These are phyloP conservation scores for Argopecten irradians DNA, from an alignment of 1,140 invertebrate genomes.

Conservation along the genomic window DNA sequence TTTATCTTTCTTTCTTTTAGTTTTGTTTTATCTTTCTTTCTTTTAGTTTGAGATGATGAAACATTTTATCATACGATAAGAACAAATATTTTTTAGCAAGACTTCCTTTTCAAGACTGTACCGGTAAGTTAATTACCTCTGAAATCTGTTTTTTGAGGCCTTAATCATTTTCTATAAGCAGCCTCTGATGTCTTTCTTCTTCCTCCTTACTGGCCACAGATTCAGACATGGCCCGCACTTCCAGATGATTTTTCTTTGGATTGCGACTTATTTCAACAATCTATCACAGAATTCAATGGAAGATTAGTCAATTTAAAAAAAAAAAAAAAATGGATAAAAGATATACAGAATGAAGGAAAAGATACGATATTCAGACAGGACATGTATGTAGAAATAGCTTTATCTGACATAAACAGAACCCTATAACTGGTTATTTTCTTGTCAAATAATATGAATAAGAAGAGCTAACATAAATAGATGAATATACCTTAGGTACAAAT, in stretches of 20 bases:
- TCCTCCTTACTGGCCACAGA: slow-evolving; percentile 91
- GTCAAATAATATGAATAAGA: neutral
- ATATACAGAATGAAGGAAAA: neutral
- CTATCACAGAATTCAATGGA: slow-evolving; percentile 43
- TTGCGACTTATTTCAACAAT: slow-evolving; percentile 65
- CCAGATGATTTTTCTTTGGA: slow-evolving; percentile 60
- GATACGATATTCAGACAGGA: no score
- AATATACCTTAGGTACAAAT: slow-evolving; percentile 95
- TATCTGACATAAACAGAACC: no score
- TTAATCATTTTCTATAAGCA: slow-evolving; percentile 97
- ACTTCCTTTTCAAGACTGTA: neutral
- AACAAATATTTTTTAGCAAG: no score
- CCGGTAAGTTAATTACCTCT: slow-evolving; percentile 81
- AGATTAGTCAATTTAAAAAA: neutral
- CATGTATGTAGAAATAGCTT: no score
- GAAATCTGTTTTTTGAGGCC: slow-evolving; percentile 96
- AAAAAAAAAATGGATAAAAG: neutral
- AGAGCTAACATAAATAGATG: no score
- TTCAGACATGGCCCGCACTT: slow-evolving; percentile 78
- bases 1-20: no score
- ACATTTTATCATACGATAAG: no score
- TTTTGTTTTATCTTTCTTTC: no score
- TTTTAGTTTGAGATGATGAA: no score
- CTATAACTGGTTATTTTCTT: neutral
- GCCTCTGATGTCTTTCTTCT: slow-evolving; percentile 94